Evolutionary conservation across 2,888 invertebrate species (phyloP), one percentile per base, ranked within the genome.

Genomic region (Leptinotarsa tumamoca): DNA sequence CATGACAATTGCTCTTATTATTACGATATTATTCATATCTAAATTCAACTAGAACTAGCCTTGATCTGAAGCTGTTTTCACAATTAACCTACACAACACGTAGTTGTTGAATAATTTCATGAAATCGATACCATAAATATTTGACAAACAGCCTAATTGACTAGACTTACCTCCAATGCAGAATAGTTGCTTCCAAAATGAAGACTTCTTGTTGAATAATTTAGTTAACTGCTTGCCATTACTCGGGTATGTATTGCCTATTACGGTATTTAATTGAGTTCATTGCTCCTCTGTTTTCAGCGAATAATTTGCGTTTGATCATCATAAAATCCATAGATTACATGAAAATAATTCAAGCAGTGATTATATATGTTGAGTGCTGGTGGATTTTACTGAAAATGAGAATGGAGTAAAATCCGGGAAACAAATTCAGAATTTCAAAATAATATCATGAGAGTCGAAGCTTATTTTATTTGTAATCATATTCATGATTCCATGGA

Each of bases 261-360:
- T 75, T 75, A 75, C 61, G 68, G 54, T 18, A 68, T 50, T 63
- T 75, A 75, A 75, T 75, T 68, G 75, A 72, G 75, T 75, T 72
- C 75, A 71, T 61, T 67, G 71, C 68, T 33, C 71, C 72, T 52
- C 56, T 49, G 72, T 51, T 72, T 54, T 61, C 70, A 67, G 63
- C 68, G 71, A 23, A 71, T 72, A 68, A 72, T 75, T 75, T 75
- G 63, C 54, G 71, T 75, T 72, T 72, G 61, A 75, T 72, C 56
- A 61, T 27, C 23, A 70, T 66, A 56, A 67, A 70, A 21, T 58
- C 58, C 18, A 18, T n/a, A 18, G 58, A 21, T 58, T 23, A 21
- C 18, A 58, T 58, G 58, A 21, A 23, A 14, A 21, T 21, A 13
- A 58, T 58, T 21, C 10, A 17, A 58, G 17, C 10, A 21, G 18